Percentiles rank a stretch among this genome's conserved stretches.
phyloP scores from a whole-genome alignment of 2,888 invertebrate species.

The Spialia ferax region DNA sequence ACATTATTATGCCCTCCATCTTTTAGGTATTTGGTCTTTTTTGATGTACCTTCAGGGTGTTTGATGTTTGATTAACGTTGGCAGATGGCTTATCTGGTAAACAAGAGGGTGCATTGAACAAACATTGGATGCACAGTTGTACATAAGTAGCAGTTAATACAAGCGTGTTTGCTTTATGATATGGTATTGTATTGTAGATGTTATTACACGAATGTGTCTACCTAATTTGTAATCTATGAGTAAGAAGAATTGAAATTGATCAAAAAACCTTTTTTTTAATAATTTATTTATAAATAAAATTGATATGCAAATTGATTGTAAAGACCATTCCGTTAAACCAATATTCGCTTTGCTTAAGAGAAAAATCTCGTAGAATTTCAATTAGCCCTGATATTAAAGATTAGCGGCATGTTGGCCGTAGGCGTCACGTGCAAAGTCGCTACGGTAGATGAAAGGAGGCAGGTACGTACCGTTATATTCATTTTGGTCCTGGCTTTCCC shows the following conservation, averaged over 20 bases:
- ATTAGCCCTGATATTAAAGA: not conserved
- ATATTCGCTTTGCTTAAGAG: not conserved
- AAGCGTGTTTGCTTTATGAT: conserved; percentile 23
- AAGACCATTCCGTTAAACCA: not conserved
- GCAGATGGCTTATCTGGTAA: conserved; percentile 18
- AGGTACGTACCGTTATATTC: conserved; percentile 72
- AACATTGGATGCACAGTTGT: conserved; percentile 18
- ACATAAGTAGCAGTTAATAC: conserved; percentile 17
- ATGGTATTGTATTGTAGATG: not conserved
- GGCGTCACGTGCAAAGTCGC: not conserved
- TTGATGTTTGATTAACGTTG: conserved; percentile 41
- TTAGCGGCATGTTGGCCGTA: not conserved
- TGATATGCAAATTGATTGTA: not conserved
- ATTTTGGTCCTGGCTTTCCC: conserved; percentile 72
- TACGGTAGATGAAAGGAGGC: not conserved
- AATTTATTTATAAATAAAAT: not conserved
- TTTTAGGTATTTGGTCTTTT: conserved; percentile 19
- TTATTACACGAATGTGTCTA: not conserved
- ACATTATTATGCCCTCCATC: conserved; percentile 11
- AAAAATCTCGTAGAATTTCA: not conserved
- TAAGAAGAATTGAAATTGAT: not conserved
- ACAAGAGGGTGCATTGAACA: conserved; percentile 21
- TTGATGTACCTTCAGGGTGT: conserved; percentile 37
- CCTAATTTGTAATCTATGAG: not conserved
- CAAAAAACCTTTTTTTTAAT: not conserved